phyloP scores from a whole-genome alignment of 2,888 invertebrate genomes.

The Stenotaenia linearis region DNA sequence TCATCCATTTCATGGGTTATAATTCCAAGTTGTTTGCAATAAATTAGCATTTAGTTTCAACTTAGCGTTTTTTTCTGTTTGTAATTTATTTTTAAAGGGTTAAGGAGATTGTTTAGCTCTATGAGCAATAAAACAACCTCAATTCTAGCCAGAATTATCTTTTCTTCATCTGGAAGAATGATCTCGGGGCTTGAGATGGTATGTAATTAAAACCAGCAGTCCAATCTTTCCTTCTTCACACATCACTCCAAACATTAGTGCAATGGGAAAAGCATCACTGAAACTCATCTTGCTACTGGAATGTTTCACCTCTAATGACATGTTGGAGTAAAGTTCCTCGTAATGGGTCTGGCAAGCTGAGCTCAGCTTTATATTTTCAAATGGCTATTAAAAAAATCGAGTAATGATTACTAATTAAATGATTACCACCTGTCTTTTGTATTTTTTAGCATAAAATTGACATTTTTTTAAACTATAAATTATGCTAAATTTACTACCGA shows the following conservation, averaged over 20 bases:
- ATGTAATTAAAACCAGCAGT: constrained; percentile 19
- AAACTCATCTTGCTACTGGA: constrained; percentile 16
- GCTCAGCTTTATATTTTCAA: not conserved
- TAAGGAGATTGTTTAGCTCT: not conserved
- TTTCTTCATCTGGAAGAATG: not conserved
- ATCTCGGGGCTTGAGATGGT: not conserved
- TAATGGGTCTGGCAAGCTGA: not conserved
- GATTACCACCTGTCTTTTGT: not conserved
- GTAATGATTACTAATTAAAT: not conserved
- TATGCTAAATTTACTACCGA: too few species aligned
- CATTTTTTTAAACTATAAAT: too few species aligned
- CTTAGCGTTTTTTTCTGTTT: not conserved
- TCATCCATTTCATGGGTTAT: not conserved
- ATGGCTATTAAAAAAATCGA: not conserved
- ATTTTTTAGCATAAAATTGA: not conserved
- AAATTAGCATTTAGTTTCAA: not conserved
- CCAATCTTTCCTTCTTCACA: constrained; percentile 20
- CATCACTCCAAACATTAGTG: constrained; percentile 19
- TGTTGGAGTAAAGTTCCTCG: not conserved
- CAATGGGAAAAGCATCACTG: constrained; percentile 24
- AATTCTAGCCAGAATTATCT: not conserved
- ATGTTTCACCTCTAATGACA: constrained; percentile 19
- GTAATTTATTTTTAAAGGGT: too few species aligned
- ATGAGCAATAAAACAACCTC: not conserved
- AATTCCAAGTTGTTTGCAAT: not conserved